Evolutionary conservation across 92 coral and sea anemone species (phyloP).

Genomic region (Heliopora coerulea): DNA sequence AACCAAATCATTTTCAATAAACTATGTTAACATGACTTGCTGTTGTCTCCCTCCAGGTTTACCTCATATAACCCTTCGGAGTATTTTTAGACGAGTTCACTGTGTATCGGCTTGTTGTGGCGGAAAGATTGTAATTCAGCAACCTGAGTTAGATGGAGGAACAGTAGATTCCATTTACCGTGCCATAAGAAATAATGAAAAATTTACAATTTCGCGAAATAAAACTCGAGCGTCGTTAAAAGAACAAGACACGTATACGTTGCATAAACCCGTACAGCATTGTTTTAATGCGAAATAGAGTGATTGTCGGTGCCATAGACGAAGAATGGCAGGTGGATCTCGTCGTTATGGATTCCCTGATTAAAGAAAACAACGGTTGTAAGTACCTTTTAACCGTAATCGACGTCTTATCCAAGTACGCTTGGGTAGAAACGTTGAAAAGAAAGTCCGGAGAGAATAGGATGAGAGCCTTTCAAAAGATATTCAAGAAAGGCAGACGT

Average conservation of each 20-base stretch:
- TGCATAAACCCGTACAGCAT: conserved; percentile 14
- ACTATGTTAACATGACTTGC: conserved; percentile 8
- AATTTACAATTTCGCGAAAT: no score
- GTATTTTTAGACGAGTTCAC: conserved; percentile 16
- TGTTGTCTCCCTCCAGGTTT: conserved; percentile 28
- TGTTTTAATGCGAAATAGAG: conserved; percentile 12
- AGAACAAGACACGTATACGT: conserved; percentile 19
- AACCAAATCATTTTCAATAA: no score
- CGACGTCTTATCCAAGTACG: conserved; percentile 36
- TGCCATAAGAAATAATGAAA: no score
- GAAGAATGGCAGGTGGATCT: conserved; percentile 24
- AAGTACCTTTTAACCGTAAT: conserved; percentile 1
- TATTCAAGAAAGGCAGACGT: not conserved
- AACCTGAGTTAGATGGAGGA: conserved; percentile 26
- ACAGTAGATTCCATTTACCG: conserved; percentile 3
- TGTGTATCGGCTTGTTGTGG: conserved; percentile 27
- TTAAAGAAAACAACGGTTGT: not conserved
- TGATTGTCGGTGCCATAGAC: not conserved
- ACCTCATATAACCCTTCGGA: conserved; percentile 9
- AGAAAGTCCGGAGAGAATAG: conserved; percentile 5
- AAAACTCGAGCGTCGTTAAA: no score
- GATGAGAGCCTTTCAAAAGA: not conserved
- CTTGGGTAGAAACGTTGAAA: conserved; percentile 20
- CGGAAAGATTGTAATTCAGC: conserved; percentile 19
- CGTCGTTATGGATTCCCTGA: not conserved